Evolutionary conservation across 2,113 vertebrate species (phyloP), one percentile per base, ranked within the genome.

Genomic region (Macheiramphus alcinus): DNA sequence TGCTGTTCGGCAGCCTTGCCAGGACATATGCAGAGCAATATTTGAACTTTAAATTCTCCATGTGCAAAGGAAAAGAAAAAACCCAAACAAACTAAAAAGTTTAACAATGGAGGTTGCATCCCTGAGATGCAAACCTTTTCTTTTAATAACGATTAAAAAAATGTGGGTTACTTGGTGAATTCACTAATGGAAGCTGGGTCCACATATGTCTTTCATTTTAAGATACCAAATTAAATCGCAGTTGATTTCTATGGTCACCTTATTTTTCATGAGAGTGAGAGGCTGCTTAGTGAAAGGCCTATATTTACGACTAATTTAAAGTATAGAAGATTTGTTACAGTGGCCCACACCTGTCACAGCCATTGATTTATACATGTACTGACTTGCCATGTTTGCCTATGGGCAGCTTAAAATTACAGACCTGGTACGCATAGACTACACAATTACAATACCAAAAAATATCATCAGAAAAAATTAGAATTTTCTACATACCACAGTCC

Each of bases 181-280:
- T 96, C 65, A 32, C 40, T 88, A 70, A 56, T 81, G 34, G 52
- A 68, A 89, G 4, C 17, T 95, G 45, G 25, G 34, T 94, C 74
- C 70, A 75, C 87, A 85, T 75, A 13, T 86, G 81, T 94, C 93
- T 97, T 97, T 97, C 63, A 95, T 97, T 97, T 96, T 80, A 92
- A 93, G 89, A 85, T 27, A 86, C 65, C 45, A 96, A 75, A 96
- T 97, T 94, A 92, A 97, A 92, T 95, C 27, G 13, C 42, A 68
- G 55, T 42, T 88, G 79, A n/a, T 93, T 97, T 92, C 88, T 94
- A 22, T 78, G 70, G 83, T 73, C 80, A 74, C 59, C 47, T 73
- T 72, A 65, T 87, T 88, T 67, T 89, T 34, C 45, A 29, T 50
- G 40, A 80, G 59, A 68, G 21, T 78, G 73, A 84, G 50, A 93